phyloP scores from a whole-genome alignment of 2,888 invertebrate genomes.

The Darwinula stevensoni region DNA sequence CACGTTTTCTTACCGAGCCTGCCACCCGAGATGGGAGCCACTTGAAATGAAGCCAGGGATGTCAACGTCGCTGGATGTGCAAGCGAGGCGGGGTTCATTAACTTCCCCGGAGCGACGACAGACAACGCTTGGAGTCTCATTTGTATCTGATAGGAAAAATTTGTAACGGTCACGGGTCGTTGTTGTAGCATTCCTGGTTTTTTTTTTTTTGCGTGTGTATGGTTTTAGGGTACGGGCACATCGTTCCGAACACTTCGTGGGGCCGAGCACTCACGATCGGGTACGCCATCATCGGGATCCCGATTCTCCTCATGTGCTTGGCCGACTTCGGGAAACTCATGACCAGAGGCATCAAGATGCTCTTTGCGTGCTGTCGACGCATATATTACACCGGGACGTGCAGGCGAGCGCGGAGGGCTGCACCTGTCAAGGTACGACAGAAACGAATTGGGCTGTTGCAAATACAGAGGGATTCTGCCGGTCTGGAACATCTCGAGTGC shows the following conservation, averaged over 20 bases:
- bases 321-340: conserved; percentile 85
- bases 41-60: too few species aligned
- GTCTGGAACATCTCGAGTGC: too few species aligned
- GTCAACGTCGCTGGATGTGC: too few species aligned
- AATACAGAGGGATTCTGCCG: too few species aligned
- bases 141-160: neutral
- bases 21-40: too few species aligned
- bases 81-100: too few species aligned
- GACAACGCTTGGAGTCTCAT: neutral
- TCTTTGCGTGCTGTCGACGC: too few species aligned
- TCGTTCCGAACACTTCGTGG: conserved; percentile 56
- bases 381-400: conserved; percentile 64
- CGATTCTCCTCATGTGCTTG: conserved; percentile 69
- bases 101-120: neutral
- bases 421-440: conserved; percentile 41
- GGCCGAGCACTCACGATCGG: conserved; percentile 66
- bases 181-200: conserved; percentile 7
- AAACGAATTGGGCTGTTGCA: too few species aligned
- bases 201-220: too few species aligned
- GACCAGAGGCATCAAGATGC: conserved; percentile 59
- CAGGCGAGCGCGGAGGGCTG: conserved; percentile 38
- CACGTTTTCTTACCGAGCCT: too few species aligned
- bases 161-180: too few species aligned
- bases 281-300: conserved; percentile 84
- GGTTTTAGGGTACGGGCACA: conserved; percentile 73